These are phyloP conservation scores for Vulpes lagopus DNA, from an alignment of 2,113 vertebrate species.

Conservation along the genomic window DNA sequence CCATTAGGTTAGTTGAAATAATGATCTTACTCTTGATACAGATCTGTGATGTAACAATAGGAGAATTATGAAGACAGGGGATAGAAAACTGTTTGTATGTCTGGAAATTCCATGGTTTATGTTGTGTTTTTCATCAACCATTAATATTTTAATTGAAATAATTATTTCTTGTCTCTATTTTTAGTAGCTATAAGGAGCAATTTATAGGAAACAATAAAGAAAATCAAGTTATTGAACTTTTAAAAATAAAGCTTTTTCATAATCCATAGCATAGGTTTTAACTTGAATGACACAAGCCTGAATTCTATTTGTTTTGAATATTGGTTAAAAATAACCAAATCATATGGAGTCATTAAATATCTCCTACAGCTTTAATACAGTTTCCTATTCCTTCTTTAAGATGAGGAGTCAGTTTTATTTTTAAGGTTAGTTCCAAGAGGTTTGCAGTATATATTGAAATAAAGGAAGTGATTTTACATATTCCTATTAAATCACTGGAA, in stretches of 20 bases:
- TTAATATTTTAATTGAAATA: not conserved
- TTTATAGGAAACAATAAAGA: not conserved
- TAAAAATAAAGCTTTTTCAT: not conserved
- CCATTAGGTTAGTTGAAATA: not conserved
- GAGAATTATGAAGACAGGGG: not conserved
- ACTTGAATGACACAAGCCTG: not conserved
- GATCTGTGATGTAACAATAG: accelerated
- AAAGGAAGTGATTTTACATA: not conserved
- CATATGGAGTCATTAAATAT: not conserved
- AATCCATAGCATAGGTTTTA: not conserved
- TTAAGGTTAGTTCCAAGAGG: not conserved
- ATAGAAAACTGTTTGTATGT: not conserved
- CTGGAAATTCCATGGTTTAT: not conserved
- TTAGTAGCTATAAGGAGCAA: not conserved
- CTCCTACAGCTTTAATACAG: not conserved
- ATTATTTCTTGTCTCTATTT: not conserved
- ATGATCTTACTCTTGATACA: not conserved
- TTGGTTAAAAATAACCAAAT: not conserved
- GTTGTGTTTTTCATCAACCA: not conserved
- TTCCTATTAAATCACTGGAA: not conserved
- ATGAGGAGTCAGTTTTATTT: not conserved
- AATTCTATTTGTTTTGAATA: not conserved
- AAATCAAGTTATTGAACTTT: not conserved
- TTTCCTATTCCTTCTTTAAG: not conserved
- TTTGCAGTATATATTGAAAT: not conserved